Evolutionary conservation across 2,888 invertebrate genomes (phyloP).

Genomic region (Alentia gelatinosa): DNA sequence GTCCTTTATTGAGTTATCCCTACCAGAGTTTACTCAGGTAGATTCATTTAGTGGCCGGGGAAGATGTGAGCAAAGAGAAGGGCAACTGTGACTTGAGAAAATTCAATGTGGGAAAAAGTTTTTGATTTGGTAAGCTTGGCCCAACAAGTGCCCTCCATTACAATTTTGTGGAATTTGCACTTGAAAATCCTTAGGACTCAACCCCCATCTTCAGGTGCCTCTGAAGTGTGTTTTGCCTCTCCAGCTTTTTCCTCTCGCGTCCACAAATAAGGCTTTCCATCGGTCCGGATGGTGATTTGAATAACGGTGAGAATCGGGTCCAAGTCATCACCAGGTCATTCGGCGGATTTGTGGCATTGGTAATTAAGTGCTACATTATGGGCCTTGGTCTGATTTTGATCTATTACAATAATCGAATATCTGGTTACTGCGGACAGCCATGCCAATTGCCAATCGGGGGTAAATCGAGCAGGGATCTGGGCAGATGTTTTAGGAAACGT

Average conservation of each 20-base stretch:
- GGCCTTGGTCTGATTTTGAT: neutral
- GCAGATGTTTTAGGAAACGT: too few relatives aligned
- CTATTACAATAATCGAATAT: conserved; percentile 5
- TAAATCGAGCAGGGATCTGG: neutral
- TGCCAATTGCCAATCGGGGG: neutral
- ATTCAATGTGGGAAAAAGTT: neutral
- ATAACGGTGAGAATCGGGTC: neutral
- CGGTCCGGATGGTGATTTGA: neutral
- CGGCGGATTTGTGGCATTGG: neutral
- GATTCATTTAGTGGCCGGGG: neutral
- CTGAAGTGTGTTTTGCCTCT: neutral
- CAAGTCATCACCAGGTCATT: neutral
- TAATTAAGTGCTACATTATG: conserved; percentile 20
- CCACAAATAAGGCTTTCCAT: neutral
- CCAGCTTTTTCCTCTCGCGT: neutral
- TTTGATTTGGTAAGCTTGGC: neutral
- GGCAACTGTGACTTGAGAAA: neutral
- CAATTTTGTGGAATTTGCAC: neutral
- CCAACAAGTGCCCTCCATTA: conserved; percentile 34
- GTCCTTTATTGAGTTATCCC: conserved; percentile 19
- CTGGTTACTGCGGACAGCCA: neutral
- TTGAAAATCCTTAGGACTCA: neutral
- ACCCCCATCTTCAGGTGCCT: neutral
- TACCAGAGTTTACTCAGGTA: neutral
- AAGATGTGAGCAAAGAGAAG: neutral